These are phyloP conservation scores for Hesperophylax magnus DNA, from an alignment of 1,140 invertebrate genomes.

Conservation along the genomic window DNA sequence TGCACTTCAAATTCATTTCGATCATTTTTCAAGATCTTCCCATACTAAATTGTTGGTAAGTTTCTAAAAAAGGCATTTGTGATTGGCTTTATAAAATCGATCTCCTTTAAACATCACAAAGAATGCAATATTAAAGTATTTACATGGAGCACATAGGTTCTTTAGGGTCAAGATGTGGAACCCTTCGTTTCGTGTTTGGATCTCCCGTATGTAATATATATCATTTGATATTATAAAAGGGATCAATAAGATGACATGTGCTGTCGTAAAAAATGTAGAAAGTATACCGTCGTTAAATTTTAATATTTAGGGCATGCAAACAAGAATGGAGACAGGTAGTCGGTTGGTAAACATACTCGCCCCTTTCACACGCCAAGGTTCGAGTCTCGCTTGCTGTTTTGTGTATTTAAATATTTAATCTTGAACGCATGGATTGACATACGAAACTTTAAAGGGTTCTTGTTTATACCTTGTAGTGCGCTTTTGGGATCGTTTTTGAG, in stretches of 20 bases:
- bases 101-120: not conserved
- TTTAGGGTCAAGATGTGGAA: slow-evolving; percentile 18
- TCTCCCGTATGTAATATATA: slow-evolving; percentile 28
- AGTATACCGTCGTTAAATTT: slow-evolving; percentile 48
- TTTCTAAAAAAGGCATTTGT: too few species aligned
- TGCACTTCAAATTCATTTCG: too few species aligned
- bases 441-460: not conserved
- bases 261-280: slow-evolving; percentile 50
- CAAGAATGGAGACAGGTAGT: slow-evolving; percentile 45
- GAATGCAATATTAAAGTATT: not conserved
- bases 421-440: slow-evolving; percentile 28
- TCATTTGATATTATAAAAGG: slow-evolving; percentile 35
- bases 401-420: slow-evolving; percentile 55
- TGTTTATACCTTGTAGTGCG: slow-evolving; percentile 27
- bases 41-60: too few species aligned
- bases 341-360: slow-evolving; percentile 32
- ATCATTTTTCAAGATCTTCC: too few species aligned
- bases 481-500: slow-evolving; percentile 6
- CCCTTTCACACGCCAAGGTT: slow-evolving; percentile 42
- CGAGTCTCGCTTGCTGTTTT: slow-evolving; percentile 1
- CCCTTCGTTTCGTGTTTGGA: slow-evolving; percentile 9
- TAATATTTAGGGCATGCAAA: slow-evolving; percentile 55
- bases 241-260: slow-evolving; percentile 47
- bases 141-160: not conserved
- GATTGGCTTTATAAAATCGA: too few species aligned